phyloP scores from a whole-genome alignment of 2,113 vertebrate genomes.

The Alces alces region DNA sequence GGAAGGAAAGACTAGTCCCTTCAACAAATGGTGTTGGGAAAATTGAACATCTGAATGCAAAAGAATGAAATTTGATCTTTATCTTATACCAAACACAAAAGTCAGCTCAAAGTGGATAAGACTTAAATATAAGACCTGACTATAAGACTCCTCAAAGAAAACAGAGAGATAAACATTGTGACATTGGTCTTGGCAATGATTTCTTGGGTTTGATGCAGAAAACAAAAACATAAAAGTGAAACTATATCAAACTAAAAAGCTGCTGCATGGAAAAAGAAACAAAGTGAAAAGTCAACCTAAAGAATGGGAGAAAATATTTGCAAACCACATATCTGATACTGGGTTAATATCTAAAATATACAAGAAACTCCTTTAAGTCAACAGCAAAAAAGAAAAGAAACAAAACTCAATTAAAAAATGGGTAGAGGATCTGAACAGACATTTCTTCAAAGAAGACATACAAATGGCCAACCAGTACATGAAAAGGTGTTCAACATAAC shows the following conservation, averaged over 20 bases:
- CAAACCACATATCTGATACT: not conserved
- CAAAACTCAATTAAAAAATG: not conserved
- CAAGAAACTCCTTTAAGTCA: not conserved
- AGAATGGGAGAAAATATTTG: not conserved
- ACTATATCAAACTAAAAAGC: not conserved
- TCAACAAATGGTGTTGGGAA: not conserved
- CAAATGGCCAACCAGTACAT: not conserved
- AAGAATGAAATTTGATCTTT: not conserved
- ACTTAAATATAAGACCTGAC: not conserved
- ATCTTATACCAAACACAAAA: not conserved
- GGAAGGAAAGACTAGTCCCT: not conserved
- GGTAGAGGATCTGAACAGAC: not conserved
- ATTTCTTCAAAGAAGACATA: not conserved
- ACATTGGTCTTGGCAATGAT: not conserved
- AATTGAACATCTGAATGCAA: not conserved
- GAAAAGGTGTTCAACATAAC: not conserved
- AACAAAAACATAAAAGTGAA: not conserved
- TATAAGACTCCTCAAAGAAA: not conserved
- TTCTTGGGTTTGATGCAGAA: not conserved
- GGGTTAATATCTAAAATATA: not conserved
- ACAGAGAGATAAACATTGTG: not conserved
- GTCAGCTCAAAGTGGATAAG: not conserved
- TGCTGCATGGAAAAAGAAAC: not conserved
- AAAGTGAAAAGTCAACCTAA: not conserved
- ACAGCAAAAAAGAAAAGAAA: not conserved